A percentile compares a stretch with the other conserved stretches of the same genome.
phyloP scores from a whole-genome alignment of 2,113 vertebrate species.

The Drymodes brunneopygia region DNA sequence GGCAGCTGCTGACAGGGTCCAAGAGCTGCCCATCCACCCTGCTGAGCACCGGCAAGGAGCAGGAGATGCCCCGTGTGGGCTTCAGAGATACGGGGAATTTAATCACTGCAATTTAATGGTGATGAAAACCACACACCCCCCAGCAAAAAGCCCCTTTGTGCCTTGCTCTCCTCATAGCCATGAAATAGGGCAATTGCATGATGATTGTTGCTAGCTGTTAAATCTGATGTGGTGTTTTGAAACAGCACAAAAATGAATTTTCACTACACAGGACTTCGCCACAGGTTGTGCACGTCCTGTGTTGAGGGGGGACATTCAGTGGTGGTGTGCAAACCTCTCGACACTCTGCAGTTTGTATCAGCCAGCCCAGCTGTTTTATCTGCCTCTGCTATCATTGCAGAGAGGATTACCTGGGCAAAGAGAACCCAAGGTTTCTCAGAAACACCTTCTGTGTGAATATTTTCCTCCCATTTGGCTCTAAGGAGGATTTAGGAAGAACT shows the following conservation, averaged over 20 bases:
- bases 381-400: background rate
- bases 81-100: background rate
- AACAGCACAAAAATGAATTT: background rate
- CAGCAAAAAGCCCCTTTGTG: background rate
- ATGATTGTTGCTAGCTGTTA: background rate
- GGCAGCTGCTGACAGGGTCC: background rate
- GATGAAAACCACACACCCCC: background rate
- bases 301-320: too few species aligned
- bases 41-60: background rate
- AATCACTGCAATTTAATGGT: background rate
- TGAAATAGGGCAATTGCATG: background rate
- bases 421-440: background rate
- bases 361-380: background rate
- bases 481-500: background rate
- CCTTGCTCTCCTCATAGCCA: background rate
- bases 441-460: background rate
- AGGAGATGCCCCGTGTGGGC: background rate
- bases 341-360: fast-evolving
- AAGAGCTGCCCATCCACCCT: background rate
- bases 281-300: background rate
- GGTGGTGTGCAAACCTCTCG: background rate
- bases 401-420: background rate
- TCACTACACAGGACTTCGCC: background rate
- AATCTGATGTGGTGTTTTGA: background rate
- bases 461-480: background rate